phyloP scores from a whole-genome alignment of 2,888 invertebrate genomes.

The Drosophila aldrichi region DNA sequence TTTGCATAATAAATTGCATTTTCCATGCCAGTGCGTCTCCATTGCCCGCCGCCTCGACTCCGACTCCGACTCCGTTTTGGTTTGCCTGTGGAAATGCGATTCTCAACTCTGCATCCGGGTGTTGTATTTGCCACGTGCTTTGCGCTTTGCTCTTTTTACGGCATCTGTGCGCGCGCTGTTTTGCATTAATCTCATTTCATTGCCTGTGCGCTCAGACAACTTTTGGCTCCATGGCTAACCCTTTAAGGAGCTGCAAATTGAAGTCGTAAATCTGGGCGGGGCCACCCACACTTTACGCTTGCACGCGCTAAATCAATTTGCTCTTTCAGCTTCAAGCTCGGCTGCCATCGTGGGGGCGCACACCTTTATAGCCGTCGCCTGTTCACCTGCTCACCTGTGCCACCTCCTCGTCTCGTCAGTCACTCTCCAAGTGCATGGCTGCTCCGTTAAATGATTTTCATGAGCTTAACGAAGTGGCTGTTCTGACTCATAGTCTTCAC shows the following conservation, averaged over 20 bases:
- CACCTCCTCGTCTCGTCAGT: constrained; percentile 20
- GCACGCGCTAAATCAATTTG: constrained; percentile 82
- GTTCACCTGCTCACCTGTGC: constrained; percentile 3
- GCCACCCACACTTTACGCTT: constrained; percentile 61
- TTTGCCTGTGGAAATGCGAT: constrained; percentile 35
- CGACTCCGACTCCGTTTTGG: constrained; percentile 30
- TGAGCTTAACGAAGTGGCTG: constrained; percentile 78
- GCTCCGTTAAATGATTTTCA: constrained; percentile 77
- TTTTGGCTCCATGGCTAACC: constrained; percentile 28
- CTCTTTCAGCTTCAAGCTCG: constrained; percentile 57
- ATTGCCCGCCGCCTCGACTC: not conserved
- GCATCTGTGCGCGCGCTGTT: constrained; percentile 64
- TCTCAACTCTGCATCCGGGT: constrained; percentile 25
- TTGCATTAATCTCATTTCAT: constrained; percentile 81
- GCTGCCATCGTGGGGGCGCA: constrained; percentile 32
- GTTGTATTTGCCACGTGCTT: constrained; percentile 67
- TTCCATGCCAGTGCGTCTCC: constrained; percentile 72
- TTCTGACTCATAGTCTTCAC: constrained; percentile 18
- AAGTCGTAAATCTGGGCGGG: constrained; percentile 55
- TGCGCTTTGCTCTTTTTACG: constrained; percentile 48
- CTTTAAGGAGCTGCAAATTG: constrained; percentile 14
- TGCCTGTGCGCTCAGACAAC: constrained; percentile 42
- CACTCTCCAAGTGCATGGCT: constrained; percentile 47
- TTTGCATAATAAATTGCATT: constrained; percentile 83
- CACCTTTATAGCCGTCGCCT: constrained; percentile 61